These are phyloP conservation scores for Rousettus leschenaultii DNA, from an alignment of 2,113 vertebrate genomes.

Conservation along the genomic window DNA sequence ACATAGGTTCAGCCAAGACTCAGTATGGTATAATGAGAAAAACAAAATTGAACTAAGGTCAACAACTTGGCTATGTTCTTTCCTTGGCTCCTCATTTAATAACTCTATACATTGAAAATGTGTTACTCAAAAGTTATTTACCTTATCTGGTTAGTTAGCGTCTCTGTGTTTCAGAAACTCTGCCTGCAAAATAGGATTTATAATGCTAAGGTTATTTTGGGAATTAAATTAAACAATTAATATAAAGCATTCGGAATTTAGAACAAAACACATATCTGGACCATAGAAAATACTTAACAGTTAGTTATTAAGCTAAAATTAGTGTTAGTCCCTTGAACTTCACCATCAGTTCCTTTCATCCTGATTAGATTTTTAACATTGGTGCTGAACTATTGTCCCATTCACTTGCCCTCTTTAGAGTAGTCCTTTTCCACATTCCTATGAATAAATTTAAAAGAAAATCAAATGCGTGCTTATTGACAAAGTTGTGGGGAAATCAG, in stretches of 20 bases:
- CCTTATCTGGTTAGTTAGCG: neutral
- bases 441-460: neutral
- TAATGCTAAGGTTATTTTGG: neutral
- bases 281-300: neutral
- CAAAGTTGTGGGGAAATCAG: neutral
- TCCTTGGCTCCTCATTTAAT: neutral
- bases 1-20: neutral
- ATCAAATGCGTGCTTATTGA: neutral
- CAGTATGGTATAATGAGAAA: neutral
- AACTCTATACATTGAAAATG: neutral
- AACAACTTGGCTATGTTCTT: neutral
- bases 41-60: neutral
- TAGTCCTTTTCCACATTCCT: neutral
- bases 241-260: neutral
- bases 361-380: neutral
- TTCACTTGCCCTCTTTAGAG: neutral
- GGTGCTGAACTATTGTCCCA: neutral
- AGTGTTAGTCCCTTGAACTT: neutral
- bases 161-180: neutral
- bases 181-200: neutral
- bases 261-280: neutral
- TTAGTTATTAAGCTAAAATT: neutral
- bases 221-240: neutral
- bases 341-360: neutral
- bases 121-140: neutral